phyloP scores from a whole-genome alignment of 1,140 invertebrate genomes.

The Wasmannia auropunctata region DNA sequence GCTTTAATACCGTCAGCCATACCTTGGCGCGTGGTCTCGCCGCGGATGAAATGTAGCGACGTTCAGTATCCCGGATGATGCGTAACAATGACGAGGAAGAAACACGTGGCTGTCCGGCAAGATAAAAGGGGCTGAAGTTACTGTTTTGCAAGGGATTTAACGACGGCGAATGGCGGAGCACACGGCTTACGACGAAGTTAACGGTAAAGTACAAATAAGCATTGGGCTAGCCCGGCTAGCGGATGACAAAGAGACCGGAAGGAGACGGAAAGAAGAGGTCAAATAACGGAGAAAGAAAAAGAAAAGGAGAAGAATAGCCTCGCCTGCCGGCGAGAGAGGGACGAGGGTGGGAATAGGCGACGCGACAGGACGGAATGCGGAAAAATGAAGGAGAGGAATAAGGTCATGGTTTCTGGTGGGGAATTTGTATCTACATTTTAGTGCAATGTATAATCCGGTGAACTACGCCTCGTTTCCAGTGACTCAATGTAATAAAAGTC shows the following conservation, averaged over 20 bases:
- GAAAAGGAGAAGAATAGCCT: neutral
- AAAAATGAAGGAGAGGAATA: conserved; percentile 2
- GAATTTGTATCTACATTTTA: conserved; percentile 53
- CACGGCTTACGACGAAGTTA: conserved; percentile 34
- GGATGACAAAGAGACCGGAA: neutral
- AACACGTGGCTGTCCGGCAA: conserved; percentile 19
- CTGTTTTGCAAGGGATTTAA: conserved; percentile 51
- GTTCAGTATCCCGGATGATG: conserved; percentile 10
- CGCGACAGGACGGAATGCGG: neutral
- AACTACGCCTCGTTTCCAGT: conserved; percentile 21
- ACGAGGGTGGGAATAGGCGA: neutral
- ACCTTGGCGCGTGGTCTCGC: neutral
- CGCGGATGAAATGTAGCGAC: conserved; percentile 32
- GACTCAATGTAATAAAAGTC: conserved; percentile 52
- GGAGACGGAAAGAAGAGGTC: neutral
- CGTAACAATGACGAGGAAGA: conserved; percentile 51
- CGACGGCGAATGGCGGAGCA: conserved; percentile 16
- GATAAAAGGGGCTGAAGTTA: conserved; percentile 43
- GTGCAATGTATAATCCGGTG: conserved; percentile 42
- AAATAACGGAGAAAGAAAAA: neutral
- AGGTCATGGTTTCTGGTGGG: neutral
- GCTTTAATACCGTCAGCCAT: neutral
- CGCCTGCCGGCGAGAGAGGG: no score
- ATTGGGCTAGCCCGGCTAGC: neutral
- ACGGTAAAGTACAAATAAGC: conserved; percentile 40